These are phyloP conservation scores for Cathartes aura DNA, from an alignment of 2,113 vertebrate species.

Conservation along the genomic window DNA sequence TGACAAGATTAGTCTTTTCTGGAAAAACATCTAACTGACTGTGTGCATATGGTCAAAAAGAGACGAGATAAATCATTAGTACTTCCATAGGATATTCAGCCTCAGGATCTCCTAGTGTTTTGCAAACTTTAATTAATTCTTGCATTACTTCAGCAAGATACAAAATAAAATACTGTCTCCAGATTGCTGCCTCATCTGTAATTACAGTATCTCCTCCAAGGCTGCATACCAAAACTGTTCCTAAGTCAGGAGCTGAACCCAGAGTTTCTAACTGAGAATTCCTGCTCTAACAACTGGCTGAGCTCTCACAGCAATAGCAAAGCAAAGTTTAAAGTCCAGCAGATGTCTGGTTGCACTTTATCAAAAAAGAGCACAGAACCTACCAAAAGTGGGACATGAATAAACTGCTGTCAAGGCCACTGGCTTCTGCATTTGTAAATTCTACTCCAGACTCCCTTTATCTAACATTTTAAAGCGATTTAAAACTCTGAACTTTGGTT, in stretches of 20 bases:
- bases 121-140: slow-evolving; percentile 4
- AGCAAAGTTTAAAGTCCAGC: neutral
- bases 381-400: neutral
- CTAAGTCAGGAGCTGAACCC: neutral
- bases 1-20: neutral
- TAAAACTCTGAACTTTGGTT: neutral
- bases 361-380: neutral
- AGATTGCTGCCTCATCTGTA: neutral
- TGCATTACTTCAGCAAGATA: neutral
- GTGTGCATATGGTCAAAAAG: neutral
- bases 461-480: neutral
- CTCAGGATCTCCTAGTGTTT: neutral
- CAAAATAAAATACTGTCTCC: neutral
- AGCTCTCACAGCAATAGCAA: neutral
- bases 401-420: neutral
- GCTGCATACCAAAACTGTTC: neutral
- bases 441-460: neutral
- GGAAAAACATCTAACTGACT: neutral
- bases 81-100: neutral
- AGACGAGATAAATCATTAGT: neutral
- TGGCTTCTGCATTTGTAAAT: neutral
- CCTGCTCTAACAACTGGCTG: neutral
- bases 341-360: neutral
- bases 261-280: neutral
- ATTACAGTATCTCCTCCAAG: neutral